Conservation (phyloP, 1,140 invertebrate genomes). For the Metaphire vulgaris region DNA sequence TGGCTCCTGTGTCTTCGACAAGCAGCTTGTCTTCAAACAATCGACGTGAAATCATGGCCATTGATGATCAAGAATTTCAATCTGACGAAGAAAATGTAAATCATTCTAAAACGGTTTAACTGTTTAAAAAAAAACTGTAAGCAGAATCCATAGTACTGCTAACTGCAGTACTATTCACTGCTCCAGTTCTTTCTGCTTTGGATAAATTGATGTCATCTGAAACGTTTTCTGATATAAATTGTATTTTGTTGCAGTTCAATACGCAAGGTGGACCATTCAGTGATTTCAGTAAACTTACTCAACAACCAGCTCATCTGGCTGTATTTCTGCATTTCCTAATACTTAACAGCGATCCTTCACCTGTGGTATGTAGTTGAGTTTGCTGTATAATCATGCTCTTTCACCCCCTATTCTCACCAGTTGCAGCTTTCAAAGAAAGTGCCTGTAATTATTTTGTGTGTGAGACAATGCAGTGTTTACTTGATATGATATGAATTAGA, state of each 20-base stretch:
- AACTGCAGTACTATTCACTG: background rate
- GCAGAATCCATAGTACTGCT: background rate
- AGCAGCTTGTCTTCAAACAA: background rate
- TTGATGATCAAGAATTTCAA: background rate
- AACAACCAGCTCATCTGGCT: conserved; percentile 71
- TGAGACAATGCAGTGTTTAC: background rate
- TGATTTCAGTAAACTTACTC: conserved; percentile 40
- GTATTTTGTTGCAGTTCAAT: background rate
- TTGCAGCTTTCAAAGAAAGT: background rate
- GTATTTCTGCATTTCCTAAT: conserved; percentile 83
- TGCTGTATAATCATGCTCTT: too few species aligned
- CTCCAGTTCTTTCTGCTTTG: background rate
- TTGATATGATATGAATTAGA: background rate
- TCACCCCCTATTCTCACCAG: too few species aligned
- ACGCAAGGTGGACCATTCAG: conserved; percentile 59
- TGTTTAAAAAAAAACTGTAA: background rate
- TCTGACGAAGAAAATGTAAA: background rate
- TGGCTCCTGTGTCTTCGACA: too few species aligned
- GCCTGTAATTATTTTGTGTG: background rate
- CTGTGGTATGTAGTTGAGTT: conserved; percentile 45
- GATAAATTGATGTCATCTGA: background rate
- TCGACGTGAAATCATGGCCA: background rate
- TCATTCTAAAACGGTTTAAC: background rate
- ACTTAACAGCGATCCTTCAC: conserved; percentile 69
- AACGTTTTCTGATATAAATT: background rate